Evolutionary conservation across 2,113 vertebrate species (phyloP).

Genomic region (Callospermophilus lateralis): DNA sequence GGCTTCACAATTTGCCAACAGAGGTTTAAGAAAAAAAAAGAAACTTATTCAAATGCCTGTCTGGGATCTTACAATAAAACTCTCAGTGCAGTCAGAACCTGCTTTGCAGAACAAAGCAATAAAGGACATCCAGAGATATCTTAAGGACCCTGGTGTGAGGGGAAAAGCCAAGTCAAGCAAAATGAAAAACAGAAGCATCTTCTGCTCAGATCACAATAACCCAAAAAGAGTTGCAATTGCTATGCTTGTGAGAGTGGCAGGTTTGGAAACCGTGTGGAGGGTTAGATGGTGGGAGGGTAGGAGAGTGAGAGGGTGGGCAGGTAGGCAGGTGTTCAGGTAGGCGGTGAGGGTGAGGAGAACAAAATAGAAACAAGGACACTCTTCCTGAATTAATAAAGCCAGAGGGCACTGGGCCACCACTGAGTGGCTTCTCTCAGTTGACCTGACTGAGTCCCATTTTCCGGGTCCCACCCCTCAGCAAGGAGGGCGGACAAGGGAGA

Average conservation of each 20-base stretch:
- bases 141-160: not conserved
- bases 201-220: too few relatives aligned
- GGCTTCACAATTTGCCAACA: not conserved
- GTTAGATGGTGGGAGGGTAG: too few relatives aligned
- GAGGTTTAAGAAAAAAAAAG: not conserved
- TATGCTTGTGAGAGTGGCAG: accelerated
- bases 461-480: too few relatives aligned
- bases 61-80: not conserved
- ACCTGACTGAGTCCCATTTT: too few relatives aligned
- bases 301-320: too few relatives aligned
- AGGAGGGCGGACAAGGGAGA: not conserved
- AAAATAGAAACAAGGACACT: not conserved
- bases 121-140: not conserved
- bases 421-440: not conserved
- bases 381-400: not conserved
- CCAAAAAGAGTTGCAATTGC: not conserved
- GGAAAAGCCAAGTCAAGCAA: not conserved
- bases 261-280: too few relatives aligned
- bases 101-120: not conserved
- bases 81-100: too few relatives aligned
- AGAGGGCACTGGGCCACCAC: too few relatives aligned
- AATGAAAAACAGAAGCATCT: not conserved
- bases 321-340: too few relatives aligned
- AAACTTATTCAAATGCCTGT: not conserved
- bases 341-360: too few relatives aligned